Base-by-base conservation (phyloP, 2,888 invertebrate species). In the Stenichneumon culpator region DNA sequence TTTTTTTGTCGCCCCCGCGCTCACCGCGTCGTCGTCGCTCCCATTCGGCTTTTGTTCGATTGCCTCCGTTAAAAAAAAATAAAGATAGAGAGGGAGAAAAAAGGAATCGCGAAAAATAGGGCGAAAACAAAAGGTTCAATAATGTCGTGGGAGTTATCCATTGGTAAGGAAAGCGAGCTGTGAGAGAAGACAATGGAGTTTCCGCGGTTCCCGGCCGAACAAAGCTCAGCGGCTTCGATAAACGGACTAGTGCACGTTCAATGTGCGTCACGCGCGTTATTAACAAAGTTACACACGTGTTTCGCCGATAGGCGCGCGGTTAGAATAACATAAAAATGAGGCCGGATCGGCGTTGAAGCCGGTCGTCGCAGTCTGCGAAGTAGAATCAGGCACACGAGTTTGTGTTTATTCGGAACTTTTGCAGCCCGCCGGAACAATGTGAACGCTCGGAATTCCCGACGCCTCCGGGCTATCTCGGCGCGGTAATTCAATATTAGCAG, bases 401-500 rank as follows among this genome's bases (percentile, higher is more conserved):
- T 44, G 39, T 57, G 25, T 57, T 57, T 57, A 57, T 57, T 4
- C 47, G 36, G 32, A 22, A 16, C 36, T 63, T 52, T 14, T 11
- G 39, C 65, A 52, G 39, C 65, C 36, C 47, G 16, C 60, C 44
- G 28, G 36, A 60, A 47, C 9, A 47, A 68, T 28, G 69, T 70
- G 28, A 44, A 50, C 25, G 57, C 73, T 16, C 39, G 44, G 19
- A 14, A 16, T n/a, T 22, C 25, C 25, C 22, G 11, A 25, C 25
- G 22, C 16, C 16, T 70, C 2, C 16, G 25, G 11, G 57, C 44
- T 44, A 44, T 44, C 60, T 65, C 65, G 22, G 22, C 54, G 7
- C 44, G 44, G 39, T 67, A 67, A 67, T 87, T 83, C 73, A 79
- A 82, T 84, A 82, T 86, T 83, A 74, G 81, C 47, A 50, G 52